Evolutionary conservation across 2,113 vertebrate genomes (phyloP), one percentile per base, ranked within the genome.

Genomic region (Hemicordylus capensis): DNA sequence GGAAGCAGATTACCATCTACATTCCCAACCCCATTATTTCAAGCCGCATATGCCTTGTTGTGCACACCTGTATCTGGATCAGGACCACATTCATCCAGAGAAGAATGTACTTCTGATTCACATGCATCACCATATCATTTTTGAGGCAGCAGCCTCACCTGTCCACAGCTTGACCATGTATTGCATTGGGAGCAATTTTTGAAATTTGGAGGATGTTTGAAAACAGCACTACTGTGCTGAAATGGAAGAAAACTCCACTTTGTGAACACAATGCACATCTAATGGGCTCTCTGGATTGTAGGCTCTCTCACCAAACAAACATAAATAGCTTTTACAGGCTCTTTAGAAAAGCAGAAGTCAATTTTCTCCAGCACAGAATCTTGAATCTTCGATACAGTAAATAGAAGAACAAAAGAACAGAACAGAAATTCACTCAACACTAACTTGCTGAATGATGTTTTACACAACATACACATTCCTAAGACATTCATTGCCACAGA

Each of bases 261-360:
- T 48, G 7, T 48, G 56, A 74, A 48, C 39, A 48, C 58, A 83
- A 61, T 74, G 56, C 42, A 74, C 42, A 42, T 34, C 70, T 48
- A 83, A 63, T 34, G 58, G 44, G 7, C 44, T 63, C n/a, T 75
- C n/a, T 64, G n/a, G 70, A n/a, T 37, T 72, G 54, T 56, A 83
- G 70, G 19, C 44, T 75, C 59, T 63, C 22, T 44, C 28, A 63
- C 17, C 28, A 73, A 74, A 59, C 39, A 83, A 77, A 88, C 1
- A 6, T 64, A 85, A 92, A 89, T 70, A 90, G 86, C 90, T 90
- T 80, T 85, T 82, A n/a, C 89, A 93, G 90, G 85, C 89, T 91
- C 44, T 84, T 73, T 64, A 64, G 24, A 79, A 93, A 85, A 91
- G 82, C 88, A 90, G 91, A 93, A 94, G 0, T 59, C 78, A 80